Percentiles rank a stretch among this genome's conserved stretches.
Conservation (phyloP, 1,140 invertebrate genomes). For the Orussus abietinus region DNA sequence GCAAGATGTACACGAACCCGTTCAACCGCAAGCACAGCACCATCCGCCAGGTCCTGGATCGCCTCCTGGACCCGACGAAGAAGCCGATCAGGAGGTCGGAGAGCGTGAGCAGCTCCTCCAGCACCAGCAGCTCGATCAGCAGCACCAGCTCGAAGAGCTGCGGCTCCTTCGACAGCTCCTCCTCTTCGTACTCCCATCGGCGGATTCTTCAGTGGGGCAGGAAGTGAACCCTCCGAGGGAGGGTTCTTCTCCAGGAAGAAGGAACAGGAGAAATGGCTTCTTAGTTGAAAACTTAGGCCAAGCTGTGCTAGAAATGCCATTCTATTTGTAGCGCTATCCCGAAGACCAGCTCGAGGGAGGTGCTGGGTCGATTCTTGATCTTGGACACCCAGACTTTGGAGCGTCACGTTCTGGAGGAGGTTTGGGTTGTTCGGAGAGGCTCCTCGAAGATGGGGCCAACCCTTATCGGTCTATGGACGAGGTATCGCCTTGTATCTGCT, state of each 20-base stretch:
- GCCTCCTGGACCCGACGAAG: conserved; percentile 50
- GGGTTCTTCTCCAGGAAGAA: not conserved
- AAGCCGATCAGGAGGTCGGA: conserved; percentile 41
- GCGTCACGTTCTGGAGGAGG: no score
- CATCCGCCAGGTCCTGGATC: conserved; percentile 66
- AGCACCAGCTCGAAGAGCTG: no score
- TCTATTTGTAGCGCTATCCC: not conserved
- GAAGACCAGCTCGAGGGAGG: no score
- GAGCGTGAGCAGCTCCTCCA: conserved; percentile 41
- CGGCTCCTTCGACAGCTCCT: conserved; percentile 24
- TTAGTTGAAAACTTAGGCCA: conserved; percentile 2
- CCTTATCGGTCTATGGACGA: no score
- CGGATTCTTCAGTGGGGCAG: conserved; percentile 39
- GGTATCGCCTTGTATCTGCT: no score
- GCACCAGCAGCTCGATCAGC: conserved; percentile 33
- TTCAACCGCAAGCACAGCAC: conserved; percentile 70
- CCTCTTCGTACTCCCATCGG: conserved; percentile 20
- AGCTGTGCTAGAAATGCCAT: not conserved
- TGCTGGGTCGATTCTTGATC: no score
- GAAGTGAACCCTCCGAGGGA: conserved; percentile 31
- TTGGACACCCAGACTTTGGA: no score
- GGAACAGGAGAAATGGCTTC: not conserved
- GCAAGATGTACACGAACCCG: conserved; percentile 68
- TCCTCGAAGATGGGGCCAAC: no score
- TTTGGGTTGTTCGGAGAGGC: no score